These are phyloP conservation scores for Smutsia temminckii DNA, from an alignment of 2,797 vertebrate genomes.

Conservation along the genomic window DNA sequence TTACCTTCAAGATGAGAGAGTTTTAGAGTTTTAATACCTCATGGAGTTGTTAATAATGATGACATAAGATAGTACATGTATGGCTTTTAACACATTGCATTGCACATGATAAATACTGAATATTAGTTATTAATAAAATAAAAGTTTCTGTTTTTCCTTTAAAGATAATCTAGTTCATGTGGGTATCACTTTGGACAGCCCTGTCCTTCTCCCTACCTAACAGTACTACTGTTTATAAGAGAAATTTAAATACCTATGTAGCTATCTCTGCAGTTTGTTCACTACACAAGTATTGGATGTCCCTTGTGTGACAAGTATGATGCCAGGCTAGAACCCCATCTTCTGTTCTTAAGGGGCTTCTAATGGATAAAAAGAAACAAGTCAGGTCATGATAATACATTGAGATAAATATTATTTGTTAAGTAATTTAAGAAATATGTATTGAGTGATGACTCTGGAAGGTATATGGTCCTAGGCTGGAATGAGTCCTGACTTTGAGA, in stretches of 20 bases:
- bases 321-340: not conserved
- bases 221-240: not conserved
- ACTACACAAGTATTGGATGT: fast-evolving
- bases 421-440: not conserved
- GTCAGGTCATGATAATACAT: not conserved
- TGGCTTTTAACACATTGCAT: not conserved
- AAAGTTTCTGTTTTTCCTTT: not conserved
- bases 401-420: not conserved
- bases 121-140: not conserved
- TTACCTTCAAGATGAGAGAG: not conserved
- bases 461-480: not conserved
- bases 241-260: not conserved
- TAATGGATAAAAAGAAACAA: not conserved
- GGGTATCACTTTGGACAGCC: not conserved
- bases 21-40: not conserved
- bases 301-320: not conserved
- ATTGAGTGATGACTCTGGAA: not conserved
- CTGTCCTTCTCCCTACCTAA: not conserved
- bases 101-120: not conserved
- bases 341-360: not conserved
- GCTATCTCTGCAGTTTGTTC: not conserved
- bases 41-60: not conserved
- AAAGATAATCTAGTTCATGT: not conserved
- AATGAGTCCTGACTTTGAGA: not conserved
- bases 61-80: not conserved